Base-by-base conservation (phyloP, 2,113 vertebrate species). In the Corythoichthys intestinalis region DNA sequence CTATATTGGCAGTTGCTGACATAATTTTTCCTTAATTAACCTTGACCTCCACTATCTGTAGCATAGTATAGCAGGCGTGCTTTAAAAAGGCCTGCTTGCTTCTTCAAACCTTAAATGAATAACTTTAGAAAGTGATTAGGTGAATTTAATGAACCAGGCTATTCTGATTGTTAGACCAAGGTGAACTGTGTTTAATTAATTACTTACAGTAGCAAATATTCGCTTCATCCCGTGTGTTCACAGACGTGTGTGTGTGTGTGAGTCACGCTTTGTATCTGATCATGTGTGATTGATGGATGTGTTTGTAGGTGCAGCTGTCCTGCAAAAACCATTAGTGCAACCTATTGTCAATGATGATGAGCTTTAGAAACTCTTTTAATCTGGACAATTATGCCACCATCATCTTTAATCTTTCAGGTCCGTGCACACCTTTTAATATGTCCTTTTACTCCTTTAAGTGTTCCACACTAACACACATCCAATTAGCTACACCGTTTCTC, bases 301-400 rank as follows among this genome's bases (percentile, higher is more conserved):
- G 41, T 50, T 81, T 78, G 78, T 65, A 69, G 72, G 80, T 60
- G 0, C 14, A 67, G 59, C 28, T 74, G 63, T 68, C 13, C 66
- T 80, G 57, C 67, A 77, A 76, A 58, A 83, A 76, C 76, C 76
- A 79, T 85, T 78, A 81, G 69, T 52, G 59, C 69, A 56, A 74
- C 78, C 69, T 85, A 85, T 88, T 86, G 74, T 74, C 77, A 73
- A 62, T n/a, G 69, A 79, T 82, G 82, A 87, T 90, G 83, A 85
- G 80, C 79, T 72, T 71, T 82, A 47, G 68, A 83, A 82, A 86
- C 53, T 65, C 64, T 82, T 71, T 73, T 61, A 76, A 71, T 78
- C 69, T 6, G 67, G 73, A 83, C 81, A 84, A 81, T 87, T 81
- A 85, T 70, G 60, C 69, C 52, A 66, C 65, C 77, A 83, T 86